phyloP scores from a whole-genome alignment of 2,888 invertebrate genomes.

The Operophtera brumata region DNA sequence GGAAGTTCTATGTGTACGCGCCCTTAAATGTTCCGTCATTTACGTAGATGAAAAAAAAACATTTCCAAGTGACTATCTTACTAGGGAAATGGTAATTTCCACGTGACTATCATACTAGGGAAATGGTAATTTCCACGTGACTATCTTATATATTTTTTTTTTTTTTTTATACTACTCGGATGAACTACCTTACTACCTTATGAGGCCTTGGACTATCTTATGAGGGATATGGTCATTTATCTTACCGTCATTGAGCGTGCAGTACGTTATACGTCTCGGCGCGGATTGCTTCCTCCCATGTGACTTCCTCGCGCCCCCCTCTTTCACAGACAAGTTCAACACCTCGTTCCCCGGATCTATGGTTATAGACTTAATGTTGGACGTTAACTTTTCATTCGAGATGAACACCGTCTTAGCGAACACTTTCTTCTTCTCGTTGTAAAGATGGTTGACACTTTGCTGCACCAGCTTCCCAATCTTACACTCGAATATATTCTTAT shows the following conservation, averaged over 20 bases:
- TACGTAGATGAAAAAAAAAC: too few relatives aligned
- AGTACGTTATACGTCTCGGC: slow-evolving; percentile 63
- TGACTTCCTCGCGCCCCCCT: slow-evolving; percentile 57
- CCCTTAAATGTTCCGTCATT: too few relatives aligned
- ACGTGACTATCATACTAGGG: too few relatives aligned
- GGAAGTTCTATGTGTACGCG: too few relatives aligned
- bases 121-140: too few relatives aligned
- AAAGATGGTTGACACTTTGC: slow-evolving; percentile 70
- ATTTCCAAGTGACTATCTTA: too few relatives aligned
- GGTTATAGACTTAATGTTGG: slow-evolving; percentile 45
- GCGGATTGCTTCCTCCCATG: slow-evolving; percentile 72
- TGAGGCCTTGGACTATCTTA: too few relatives aligned
- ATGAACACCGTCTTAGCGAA: slow-evolving; percentile 71
- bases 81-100: too few relatives aligned
- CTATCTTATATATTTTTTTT: too few relatives aligned
- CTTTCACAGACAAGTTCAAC: slow-evolving; percentile 66
- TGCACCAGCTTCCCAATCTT: slow-evolving; percentile 69
- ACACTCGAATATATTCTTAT: slow-evolving; percentile 59
- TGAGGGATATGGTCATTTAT: too few relatives aligned
- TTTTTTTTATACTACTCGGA: too few relatives aligned
- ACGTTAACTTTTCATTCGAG: slow-evolving; percentile 45
- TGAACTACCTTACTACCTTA: too few relatives aligned
- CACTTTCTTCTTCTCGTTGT: slow-evolving; percentile 60
- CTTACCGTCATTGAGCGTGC: slow-evolving; percentile 57
- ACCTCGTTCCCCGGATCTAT: slow-evolving; percentile 40